Evolutionary conservation across 2,888 invertebrate genomes (phyloP).

Genomic region (Scelioninae gen. 2): DNA sequence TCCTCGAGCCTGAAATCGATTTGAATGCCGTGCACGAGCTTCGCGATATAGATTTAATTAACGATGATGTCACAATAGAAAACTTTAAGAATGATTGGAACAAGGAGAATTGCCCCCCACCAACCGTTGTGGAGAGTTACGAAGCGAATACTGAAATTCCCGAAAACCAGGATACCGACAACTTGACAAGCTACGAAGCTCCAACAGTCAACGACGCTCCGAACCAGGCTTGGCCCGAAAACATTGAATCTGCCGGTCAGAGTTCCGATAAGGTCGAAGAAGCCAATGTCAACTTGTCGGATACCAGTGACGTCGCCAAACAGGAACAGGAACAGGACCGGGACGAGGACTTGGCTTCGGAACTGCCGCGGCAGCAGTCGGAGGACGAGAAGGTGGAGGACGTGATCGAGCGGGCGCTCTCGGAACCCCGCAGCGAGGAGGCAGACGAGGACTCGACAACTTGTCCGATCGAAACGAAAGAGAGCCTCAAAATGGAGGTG

Average conservation of each 20-base stretch:
- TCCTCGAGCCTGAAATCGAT: conserved; percentile 67
- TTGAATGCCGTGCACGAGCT: conserved; percentile 76
- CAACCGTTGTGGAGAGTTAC: conserved; percentile 15
- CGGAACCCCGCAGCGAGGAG: conserved; percentile 24
- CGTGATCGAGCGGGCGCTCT: conserved; percentile 2
- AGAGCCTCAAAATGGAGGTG: conserved; percentile 20
- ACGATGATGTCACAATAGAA: conserved; percentile 41
- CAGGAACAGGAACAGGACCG: too few species aligned
- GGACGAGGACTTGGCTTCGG: too few species aligned
- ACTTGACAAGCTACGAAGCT: conserved; percentile 4
- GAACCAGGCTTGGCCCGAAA: too few species aligned
- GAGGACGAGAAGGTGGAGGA: not conserved
- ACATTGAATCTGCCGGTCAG: too few species aligned
- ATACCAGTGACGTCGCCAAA: conserved; percentile 3
- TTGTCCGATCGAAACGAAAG: conserved; percentile 44
- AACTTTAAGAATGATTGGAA: conserved; percentile 46
- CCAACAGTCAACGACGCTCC: not conserved
- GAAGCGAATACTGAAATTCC: conserved; percentile 9
- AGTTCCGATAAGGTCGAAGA: too few species aligned
- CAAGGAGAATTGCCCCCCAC: conserved; percentile 48
- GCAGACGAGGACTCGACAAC: conserved; percentile 42
- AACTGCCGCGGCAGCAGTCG: too few species aligned
- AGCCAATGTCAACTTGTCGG: too few species aligned
- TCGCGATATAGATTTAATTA: conserved; percentile 65
- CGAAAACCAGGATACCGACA: conserved; percentile 36